Percentiles rank a stretch among this genome's conserved stretches.
Evolutionary conservation across 2,797 vertebrate species (phyloP).

Genomic region (Botia kubotai): DNA sequence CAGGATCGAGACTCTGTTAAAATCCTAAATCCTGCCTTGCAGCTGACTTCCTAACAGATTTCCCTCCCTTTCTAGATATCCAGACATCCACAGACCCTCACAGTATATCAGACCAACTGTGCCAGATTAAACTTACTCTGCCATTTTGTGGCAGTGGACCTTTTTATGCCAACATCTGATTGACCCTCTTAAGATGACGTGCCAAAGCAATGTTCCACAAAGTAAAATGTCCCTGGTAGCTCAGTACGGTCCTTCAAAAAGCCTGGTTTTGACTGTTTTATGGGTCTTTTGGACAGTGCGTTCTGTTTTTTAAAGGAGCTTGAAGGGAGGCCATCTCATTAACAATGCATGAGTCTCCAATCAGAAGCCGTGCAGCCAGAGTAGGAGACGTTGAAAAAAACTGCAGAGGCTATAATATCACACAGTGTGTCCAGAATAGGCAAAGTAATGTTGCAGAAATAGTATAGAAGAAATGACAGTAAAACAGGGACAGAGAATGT

Average conservation of each 20-base stretch:
- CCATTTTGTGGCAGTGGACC: neutral
- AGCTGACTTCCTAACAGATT: constrained; percentile 3
- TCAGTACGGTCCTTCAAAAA: neutral
- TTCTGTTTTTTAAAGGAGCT: constrained; percentile 4
- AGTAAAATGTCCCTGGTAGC: neutral
- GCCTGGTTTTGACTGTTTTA: constrained; percentile 19
- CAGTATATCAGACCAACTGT: constrained; percentile 2
- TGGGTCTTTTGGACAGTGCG: constrained; percentile 12
- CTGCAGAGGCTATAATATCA: constrained; percentile 51
- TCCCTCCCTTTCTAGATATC: neutral
- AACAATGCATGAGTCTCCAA: constrained; percentile 68
- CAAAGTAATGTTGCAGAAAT: constrained; percentile 62
- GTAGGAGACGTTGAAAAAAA: constrained; percentile 51
- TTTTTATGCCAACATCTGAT: constrained; percentile 6
- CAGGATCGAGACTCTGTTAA: constrained; percentile 8
- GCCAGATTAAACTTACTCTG: constrained; percentile 3
- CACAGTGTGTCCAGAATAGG: constrained; percentile 40
- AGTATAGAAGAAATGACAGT: constrained; percentile 53
- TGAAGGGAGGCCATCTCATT: constrained; percentile 51
- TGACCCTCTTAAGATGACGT: constrained; percentile 18
- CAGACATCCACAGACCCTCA: neutral
- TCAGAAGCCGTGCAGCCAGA: constrained; percentile 60
- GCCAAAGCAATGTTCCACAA: neutral
- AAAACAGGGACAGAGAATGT: neutral
- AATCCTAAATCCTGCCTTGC: constrained; percentile 13